Evolutionary conservation across 2,797 vertebrate genomes (phyloP).

Genomic region (Sebastes jordani): DNA sequence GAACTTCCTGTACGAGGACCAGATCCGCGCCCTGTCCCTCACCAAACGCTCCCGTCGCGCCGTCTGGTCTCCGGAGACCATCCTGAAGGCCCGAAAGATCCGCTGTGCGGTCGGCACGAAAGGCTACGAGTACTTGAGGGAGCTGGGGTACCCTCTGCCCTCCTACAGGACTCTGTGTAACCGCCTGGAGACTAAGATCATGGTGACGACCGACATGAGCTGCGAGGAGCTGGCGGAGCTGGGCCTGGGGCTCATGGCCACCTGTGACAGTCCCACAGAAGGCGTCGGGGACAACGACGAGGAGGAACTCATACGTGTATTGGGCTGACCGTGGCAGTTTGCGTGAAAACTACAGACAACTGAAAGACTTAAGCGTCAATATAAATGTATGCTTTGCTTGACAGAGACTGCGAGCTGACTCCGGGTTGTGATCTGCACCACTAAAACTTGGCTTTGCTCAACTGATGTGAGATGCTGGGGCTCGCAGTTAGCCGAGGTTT

Average conservation of each 20-base stretch:
- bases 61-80: constrained; percentile 85
- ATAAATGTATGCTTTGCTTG: background rate
- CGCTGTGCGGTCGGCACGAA: constrained; percentile 83
- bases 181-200: constrained; percentile 84
- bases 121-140: constrained; percentile 84
- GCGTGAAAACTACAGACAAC: background rate
- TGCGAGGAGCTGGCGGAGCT: constrained; percentile 84
- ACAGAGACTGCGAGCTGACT: background rate
- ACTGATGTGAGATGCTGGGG: background rate
- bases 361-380: background rate
- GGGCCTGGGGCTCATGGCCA: constrained; percentile 80
- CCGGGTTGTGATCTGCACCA: background rate
- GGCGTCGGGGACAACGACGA: constrained; percentile 68
- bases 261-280: constrained; percentile 77
- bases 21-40: constrained; percentile 84
- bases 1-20: constrained; percentile 85
- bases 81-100: constrained; percentile 83
- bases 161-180: constrained; percentile 87
- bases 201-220: constrained; percentile 82
- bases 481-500: background rate
- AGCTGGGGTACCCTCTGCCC: constrained; percentile 85
- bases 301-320: constrained; percentile 80
- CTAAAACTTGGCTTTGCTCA: background rate
- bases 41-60: constrained; percentile 84
- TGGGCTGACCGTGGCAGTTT: constrained; percentile 69